Evolutionary conservation across 2,888 invertebrate species (phyloP).

Genomic region (Chaetogeoica ovagalla): DNA sequence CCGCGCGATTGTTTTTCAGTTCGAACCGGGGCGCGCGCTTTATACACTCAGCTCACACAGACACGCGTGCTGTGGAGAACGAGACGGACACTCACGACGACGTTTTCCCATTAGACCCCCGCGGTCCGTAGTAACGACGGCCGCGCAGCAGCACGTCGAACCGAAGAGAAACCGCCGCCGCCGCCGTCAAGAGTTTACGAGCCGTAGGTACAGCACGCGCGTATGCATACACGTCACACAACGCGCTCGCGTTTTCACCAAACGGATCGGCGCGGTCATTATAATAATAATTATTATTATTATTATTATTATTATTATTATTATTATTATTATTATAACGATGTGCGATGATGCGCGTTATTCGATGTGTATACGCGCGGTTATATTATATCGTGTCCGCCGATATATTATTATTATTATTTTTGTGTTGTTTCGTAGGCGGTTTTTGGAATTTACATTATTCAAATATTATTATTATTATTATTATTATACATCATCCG

Average conservation of each 20-base stretch:
- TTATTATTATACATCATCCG: constrained; percentile 17
- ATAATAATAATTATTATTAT: neutral
- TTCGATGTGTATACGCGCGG: neutral
- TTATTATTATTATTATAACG: neutral
- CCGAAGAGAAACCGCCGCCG: constrained; percentile 22
- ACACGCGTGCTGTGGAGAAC: neutral
- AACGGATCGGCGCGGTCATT: constrained; percentile 38
- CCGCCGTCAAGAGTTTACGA: constrained; percentile 36
- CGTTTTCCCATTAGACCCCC: constrained; percentile 53
- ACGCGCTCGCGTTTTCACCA: neutral
- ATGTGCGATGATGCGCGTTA: constrained; percentile 2
- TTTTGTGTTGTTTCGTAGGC: constrained; percentile 18
- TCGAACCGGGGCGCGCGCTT: neutral
- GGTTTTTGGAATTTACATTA: constrained; percentile 46
- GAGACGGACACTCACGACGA: constrained; percentile 38
- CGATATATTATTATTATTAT: neutral
- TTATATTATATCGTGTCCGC: neutral
- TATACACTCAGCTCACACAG: neutral
- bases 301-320: neutral
- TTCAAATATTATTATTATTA: constrained; percentile 27
- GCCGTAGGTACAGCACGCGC: neutral
- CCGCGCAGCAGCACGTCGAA: constrained; percentile 36
- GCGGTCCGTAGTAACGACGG: constrained; percentile 46
- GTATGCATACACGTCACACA: neutral
- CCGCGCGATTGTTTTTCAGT: constrained; percentile 45